These are phyloP conservation scores for Drosophila koepferae DNA, from an alignment of 2,888 invertebrate species.

Conservation along the genomic window DNA sequence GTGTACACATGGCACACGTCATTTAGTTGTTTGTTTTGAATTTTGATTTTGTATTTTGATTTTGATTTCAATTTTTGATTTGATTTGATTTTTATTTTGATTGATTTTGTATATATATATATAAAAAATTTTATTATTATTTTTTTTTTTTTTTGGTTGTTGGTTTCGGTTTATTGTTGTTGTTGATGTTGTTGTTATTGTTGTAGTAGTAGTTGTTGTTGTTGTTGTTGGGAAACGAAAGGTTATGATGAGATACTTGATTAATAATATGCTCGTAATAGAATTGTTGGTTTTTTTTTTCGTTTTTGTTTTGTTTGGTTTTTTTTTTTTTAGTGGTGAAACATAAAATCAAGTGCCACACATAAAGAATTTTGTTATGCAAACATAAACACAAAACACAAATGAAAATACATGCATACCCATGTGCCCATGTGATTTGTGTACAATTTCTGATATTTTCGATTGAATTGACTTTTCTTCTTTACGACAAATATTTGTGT, in stretches of 20 bases:
- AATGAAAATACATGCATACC: slow-evolving; percentile 44
- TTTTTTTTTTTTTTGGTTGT: slow-evolving; percentile 59
- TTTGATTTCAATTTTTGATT: slow-evolving; percentile 42
- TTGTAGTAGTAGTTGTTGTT: slow-evolving; percentile 46
- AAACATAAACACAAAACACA: slow-evolving; percentile 57
- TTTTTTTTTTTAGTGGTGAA: slow-evolving; percentile 43
- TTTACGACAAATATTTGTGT: slow-evolving; percentile 17
- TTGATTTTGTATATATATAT: slow-evolving; percentile 43
- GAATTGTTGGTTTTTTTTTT: slow-evolving; percentile 36
- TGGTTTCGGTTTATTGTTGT: slow-evolving; percentile 42
- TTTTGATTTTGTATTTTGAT: slow-evolving; percentile 41
- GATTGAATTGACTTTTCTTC: background rate
- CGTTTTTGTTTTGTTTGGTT: slow-evolving; percentile 40
- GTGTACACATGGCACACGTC: slow-evolving; percentile 55
- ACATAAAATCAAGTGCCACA: slow-evolving; percentile 65
- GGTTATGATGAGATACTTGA: slow-evolving; percentile 76
- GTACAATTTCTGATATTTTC: background rate
- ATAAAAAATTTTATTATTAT: slow-evolving; percentile 36
- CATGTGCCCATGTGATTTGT: background rate
- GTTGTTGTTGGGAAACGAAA: slow-evolving; percentile 71
- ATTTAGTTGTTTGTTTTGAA: slow-evolving; percentile 43
- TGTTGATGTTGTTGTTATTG: slow-evolving; percentile 32
- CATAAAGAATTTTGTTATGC: slow-evolving; percentile 66
- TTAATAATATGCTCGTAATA: slow-evolving; percentile 73
- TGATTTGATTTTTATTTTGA: slow-evolving; percentile 41